Conservation (phyloP, 2,113 vertebrate genomes). For the Heloderma charlesbogerti region DNA sequence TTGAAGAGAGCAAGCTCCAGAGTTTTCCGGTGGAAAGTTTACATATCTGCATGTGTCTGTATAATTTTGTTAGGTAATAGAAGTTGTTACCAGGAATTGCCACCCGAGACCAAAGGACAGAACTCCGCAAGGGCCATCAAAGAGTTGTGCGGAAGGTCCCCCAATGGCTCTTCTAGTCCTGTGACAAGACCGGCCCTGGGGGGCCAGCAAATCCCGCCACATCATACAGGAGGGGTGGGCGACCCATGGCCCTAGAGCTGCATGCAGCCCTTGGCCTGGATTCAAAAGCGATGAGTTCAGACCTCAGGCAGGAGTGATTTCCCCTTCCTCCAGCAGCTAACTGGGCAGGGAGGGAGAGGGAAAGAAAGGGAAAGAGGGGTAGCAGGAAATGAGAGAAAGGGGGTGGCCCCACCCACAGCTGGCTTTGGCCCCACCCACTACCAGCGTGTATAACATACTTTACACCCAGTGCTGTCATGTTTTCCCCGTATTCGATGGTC, state of each 20-base stretch:
- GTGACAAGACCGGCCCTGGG: too few relatives aligned
- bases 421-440: too few relatives aligned
- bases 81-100: constrained; percentile 48
- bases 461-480: not conserved
- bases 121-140: not conserved
- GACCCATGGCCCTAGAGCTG: too few relatives aligned
- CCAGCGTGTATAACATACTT: too few relatives aligned
- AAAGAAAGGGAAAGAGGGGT: too few relatives aligned
- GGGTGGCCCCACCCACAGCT: too few relatives aligned
- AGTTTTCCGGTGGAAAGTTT: constrained; percentile 24
- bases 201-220: too few relatives aligned
- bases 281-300: not conserved
- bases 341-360: not conserved
- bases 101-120: constrained; percentile 25
- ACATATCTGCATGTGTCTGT: not conserved
- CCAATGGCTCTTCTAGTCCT: not conserved
- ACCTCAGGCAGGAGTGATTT: not conserved
- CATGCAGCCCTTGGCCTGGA: not conserved
- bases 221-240: too few relatives aligned
- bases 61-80: constrained; percentile 47
- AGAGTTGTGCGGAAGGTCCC: not conserved
- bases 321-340: not conserved
- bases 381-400: not conserved
- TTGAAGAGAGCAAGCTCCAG: not conserved
- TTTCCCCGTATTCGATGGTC: too few relatives aligned